A percentile compares a stretch with the other conserved stretches of the same genome.
phyloP scores from a whole-genome alignment of 2,797 vertebrate genomes.

The Agapornis canus region DNA sequence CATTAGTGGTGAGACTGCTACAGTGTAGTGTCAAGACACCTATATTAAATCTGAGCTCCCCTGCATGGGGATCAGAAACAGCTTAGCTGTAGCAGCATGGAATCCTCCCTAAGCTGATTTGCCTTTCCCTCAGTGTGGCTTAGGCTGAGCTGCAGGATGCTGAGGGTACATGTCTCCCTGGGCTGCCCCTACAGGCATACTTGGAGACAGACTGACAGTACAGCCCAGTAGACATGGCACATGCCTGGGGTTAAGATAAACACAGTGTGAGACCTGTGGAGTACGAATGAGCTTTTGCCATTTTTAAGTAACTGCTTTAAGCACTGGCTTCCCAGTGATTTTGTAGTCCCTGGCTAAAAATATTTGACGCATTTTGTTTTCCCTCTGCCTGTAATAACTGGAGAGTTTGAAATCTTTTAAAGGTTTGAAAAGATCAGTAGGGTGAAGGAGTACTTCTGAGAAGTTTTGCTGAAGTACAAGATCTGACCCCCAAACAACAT shows the following conservation, averaged over 20 bases:
- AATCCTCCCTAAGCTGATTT: neutral
- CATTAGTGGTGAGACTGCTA: neutral
- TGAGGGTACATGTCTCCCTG: neutral
- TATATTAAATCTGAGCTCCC: neutral
- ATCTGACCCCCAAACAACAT: neutral
- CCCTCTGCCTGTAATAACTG: neutral
- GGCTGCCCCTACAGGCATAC: neutral
- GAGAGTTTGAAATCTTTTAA: neutral
- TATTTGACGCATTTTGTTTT: neutral
- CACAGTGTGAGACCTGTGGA: neutral
- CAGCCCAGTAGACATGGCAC: fast-evolving
- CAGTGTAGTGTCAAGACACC: neutral
- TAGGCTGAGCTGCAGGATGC: neutral
- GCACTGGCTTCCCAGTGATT: neutral
- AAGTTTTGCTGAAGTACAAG: neutral
- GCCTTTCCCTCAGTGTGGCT: neutral
- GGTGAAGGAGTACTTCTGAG: neutral
- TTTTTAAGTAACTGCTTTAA: neutral
- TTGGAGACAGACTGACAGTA: neutral
- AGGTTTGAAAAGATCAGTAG: neutral
- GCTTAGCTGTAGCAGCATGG: neutral
- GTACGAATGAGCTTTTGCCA: neutral
- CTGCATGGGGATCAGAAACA: neutral
- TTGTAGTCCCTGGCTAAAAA: neutral
- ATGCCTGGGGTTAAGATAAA: neutral